Evolutionary conservation across 2,797 vertebrate species (phyloP), one percentile per base, ranked within the genome.

Genomic region (Pteronotus mesoamericanus): DNA sequence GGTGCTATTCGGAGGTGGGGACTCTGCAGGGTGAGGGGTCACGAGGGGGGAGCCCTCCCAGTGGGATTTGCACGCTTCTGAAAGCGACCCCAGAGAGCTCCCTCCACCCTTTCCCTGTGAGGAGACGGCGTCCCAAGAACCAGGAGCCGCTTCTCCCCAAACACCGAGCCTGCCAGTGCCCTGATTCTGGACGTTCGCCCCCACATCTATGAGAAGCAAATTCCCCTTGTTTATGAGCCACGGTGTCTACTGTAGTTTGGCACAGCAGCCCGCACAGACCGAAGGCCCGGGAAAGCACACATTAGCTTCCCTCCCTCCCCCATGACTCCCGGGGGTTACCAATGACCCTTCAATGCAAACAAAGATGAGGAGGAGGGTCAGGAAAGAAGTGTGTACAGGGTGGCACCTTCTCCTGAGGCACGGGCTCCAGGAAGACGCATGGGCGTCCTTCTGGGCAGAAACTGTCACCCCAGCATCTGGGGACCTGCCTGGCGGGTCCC

Each of bases 141-240:
- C 37, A 9, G 34, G n/a, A 51, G 16, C 7, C 5, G 46, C 18
- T 15, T 21, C 53, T 72, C 32, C 19, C 7, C 1, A 2, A 55
- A 48, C 42, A 3, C 42, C 1, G 0, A 6, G 9, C 16, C n/a
- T 10, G 42, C 12, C 10, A 24, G 32, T 5, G 1, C 42, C 42
- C 34, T 48, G n/a, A 22, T 46, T n/a, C 16, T 24, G 66, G 34
- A 12, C 66, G 7, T 59, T 51, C 39, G 39, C 18, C 51, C 69
- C 6, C 42, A 39, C 53, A 22, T 9, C 5, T 18, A 24, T 32
- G 39, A 18, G 66, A 37, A 72, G 78, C 4, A 14, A 19, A 2
- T 39, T 42, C 15, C 57, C 26, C 0, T 9, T 14, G 32, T 37
- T 9, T 19, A 29, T 9, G 9, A 72, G n/a, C 42, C 24, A 0